These are phyloP conservation scores for Athripsodes cinereus DNA, from an alignment of 2,888 invertebrate genomes.

Conservation along the genomic window DNA sequence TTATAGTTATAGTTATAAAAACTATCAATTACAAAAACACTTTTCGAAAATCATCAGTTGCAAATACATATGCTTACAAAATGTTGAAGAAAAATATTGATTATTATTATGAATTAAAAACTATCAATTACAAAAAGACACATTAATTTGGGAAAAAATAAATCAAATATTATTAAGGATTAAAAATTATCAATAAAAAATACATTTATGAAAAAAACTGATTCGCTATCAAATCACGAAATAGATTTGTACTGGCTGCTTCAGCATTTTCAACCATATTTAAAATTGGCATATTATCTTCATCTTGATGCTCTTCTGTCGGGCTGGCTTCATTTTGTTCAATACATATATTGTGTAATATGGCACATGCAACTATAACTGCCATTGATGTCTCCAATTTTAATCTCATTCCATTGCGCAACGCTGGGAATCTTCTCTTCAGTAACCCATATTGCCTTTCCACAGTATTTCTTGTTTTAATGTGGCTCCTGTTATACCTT, in stretches of 20 bases:
- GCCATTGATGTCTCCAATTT: neutral
- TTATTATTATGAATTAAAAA: too few species aligned
- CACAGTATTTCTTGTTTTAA: slow-evolving; percentile 31
- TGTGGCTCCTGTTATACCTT: slow-evolving; percentile 31
- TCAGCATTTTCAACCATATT: neutral
- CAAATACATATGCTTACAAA: too few species aligned
- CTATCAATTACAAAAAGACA: too few species aligned
- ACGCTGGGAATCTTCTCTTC: slow-evolving; percentile 4
- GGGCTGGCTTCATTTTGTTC: neutral
- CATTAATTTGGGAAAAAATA: too few species aligned
- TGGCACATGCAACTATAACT: neutral
- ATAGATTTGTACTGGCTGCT: neutral
- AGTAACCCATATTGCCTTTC: slow-evolving; percentile 27
- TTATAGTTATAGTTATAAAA: too few species aligned
- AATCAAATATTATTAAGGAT: too few species aligned
- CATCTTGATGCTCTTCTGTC: neutral
- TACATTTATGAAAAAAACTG: neutral
- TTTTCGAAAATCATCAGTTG: too few species aligned
- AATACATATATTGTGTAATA: neutral
- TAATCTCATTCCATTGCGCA: slow-evolving; percentile 21
- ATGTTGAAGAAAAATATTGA: too few species aligned
- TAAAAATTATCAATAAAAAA: neutral
- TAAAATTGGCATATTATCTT: neutral
- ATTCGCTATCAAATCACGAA: neutral
- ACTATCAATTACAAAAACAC: too few species aligned